phyloP scores from a whole-genome alignment of 2,888 invertebrate species.

The Aplocera efformata region DNA sequence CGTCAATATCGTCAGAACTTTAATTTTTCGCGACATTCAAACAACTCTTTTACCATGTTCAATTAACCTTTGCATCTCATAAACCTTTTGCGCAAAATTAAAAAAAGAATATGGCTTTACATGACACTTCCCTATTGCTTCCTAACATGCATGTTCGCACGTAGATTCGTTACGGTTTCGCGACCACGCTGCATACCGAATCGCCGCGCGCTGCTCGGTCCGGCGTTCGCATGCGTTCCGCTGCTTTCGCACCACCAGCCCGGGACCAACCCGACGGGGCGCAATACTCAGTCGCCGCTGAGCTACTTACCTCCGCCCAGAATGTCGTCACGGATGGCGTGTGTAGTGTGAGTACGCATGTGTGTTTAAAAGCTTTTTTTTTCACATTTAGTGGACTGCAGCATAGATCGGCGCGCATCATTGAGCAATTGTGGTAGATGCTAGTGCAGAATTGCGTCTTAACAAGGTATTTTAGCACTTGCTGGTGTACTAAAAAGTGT shows the following conservation, averaged over 20 bases:
- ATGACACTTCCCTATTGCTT: background rate
- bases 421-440: too few species aligned
- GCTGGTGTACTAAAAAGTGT: too few species aligned
- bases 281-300: background rate
- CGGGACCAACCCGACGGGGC: background rate
- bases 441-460: too few species aligned
- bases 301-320: slow-evolving; percentile 1
- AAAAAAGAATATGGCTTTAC: too few species aligned
- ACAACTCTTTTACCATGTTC: too few species aligned
- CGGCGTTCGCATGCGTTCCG: slow-evolving; percentile 47
- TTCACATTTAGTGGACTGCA: too few species aligned
- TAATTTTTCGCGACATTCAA: too few species aligned
- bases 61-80: too few species aligned
- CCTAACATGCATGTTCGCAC: slow-evolving; percentile 37
- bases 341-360: slow-evolving; percentile 20
- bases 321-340: slow-evolving; percentile 12
- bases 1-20: too few species aligned
- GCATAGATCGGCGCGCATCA: too few species aligned
- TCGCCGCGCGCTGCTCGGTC: slow-evolving; percentile 37
- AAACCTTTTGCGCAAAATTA: too few species aligned
- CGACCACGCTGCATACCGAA: slow-evolving; percentile 36
- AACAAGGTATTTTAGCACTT: too few species aligned
- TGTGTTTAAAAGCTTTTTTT: background rate
- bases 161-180: slow-evolving; percentile 56
- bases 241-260: slow-evolving; percentile 25